A percentile compares a stretch with the other conserved stretches of the same genome.
phyloP scores from a whole-genome alignment of 2,888 invertebrate genomes.

The Pachydiplax longipennis region DNA sequence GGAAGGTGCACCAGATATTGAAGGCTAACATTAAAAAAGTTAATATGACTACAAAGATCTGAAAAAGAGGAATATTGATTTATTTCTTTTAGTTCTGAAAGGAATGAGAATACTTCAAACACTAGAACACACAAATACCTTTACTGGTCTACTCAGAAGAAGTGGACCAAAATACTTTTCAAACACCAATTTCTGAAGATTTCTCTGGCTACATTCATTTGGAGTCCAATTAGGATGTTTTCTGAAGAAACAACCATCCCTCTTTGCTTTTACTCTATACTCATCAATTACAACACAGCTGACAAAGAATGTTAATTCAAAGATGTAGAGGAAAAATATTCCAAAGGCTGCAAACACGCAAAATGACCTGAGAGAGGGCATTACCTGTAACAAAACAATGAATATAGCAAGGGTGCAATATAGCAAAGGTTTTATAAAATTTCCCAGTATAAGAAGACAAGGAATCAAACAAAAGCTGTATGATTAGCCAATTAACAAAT shows the following conservation, averaged over 20 bases:
- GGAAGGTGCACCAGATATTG: conserved; percentile 57
- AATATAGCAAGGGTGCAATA: too few relatives aligned
- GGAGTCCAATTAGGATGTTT: conserved; percentile 57
- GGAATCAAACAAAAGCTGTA: too few relatives aligned
- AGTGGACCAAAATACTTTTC: conserved; percentile 58
- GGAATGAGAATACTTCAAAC: background rate
- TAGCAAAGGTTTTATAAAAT: too few relatives aligned
- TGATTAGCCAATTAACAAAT: too few relatives aligned
- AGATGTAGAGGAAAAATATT: conserved; percentile 60
- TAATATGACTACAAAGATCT: conserved; percentile 55
- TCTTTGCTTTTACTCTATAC: conserved; percentile 56
- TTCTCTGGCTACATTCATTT: conserved; percentile 59
- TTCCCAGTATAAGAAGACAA: too few relatives aligned
- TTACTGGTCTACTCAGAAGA: conserved; percentile 58
- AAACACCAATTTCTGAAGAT: conserved; percentile 58
- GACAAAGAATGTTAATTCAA: conserved; percentile 62
- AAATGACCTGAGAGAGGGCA: conserved; percentile 63
- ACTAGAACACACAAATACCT: conserved; percentile 52
- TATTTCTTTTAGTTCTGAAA: background rate
- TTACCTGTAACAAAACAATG: conserved; percentile 52
- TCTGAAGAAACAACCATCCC: conserved; percentile 56
- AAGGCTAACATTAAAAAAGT: conserved; percentile 56
- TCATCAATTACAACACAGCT: conserved; percentile 62
- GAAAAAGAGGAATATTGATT: conserved; percentile 29
- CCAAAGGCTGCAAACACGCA: conserved; percentile 63